Evolutionary conservation across 2,113 vertebrate genomes (phyloP), one percentile per base, ranked within the genome.

Genomic region (Takifugu flavidus): DNA sequence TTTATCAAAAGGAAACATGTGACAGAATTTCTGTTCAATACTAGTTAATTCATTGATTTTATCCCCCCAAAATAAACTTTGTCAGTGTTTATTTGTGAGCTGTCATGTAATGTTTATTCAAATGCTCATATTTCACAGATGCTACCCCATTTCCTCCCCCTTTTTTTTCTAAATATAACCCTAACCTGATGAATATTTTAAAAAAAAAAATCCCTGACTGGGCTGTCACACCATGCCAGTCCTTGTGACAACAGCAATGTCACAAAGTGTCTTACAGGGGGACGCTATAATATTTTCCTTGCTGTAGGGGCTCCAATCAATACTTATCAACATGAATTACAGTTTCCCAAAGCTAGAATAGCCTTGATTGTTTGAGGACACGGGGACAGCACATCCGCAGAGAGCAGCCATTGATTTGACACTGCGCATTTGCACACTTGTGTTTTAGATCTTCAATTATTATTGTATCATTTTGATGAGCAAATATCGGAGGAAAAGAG

Each of bases 271-370:
- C 77, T 81, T 73, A 67, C 75, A 85, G 80, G 77, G 67, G 56
- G 67, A 69, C 55, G 43, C 59, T 65, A 62, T 59, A 54, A 62
- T 69, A 53, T 71, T 76, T 76, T 53, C 31, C 74, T 78, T 39
- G 75, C 84, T 81, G 55, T 59, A 53, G 78, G 84, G 75, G 28
- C 64, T 78, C 57, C 84, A 86, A 88, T 86, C 86, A 88, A 85
- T 87, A 86, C 78, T 84, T 88, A 82, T 87, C 79, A 88, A 64
- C 78, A 34, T 78, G 62, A 82, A 73, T 50, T 60, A 26, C 67
- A 49, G 62, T 85, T 76, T 77, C 83, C 78, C 66, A 86, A 72
- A 86, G 86, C 82, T 60, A 85, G 52, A 70, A 26, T 4, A 62
- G 77, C 65, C 78, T 42, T 70, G 70, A 54, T 63, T 58, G 77